Percentiles rank a stretch among this genome's conserved stretches.
Conservation (phyloP, 2,888 invertebrate genomes). For the Synergus japonicus region DNA sequence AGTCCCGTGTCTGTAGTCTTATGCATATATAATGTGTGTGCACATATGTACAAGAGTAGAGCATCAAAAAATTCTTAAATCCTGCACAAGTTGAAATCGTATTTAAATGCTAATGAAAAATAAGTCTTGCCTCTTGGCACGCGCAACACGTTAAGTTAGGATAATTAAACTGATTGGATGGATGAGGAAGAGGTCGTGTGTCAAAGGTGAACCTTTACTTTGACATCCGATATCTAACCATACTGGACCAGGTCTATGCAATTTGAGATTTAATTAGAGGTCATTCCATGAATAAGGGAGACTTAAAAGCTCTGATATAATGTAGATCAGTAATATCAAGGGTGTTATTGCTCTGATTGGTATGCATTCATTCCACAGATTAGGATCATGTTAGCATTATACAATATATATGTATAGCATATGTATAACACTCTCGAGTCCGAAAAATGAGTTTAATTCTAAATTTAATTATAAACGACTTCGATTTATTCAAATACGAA, state of each 20-base stretch:
- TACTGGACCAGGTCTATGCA: slow-evolving; percentile 54
- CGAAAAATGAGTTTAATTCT: not conserved
- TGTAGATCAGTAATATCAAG: slow-evolving; percentile 55
- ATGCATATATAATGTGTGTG: not conserved
- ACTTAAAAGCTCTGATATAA: slow-evolving; percentile 58
- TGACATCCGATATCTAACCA: slow-evolving; percentile 64
- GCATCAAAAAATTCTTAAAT: not conserved
- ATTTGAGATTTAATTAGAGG: slow-evolving; percentile 72
- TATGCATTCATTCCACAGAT: slow-evolving; percentile 58
- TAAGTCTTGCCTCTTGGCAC: not conserved
- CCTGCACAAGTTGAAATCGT: too few species aligned
- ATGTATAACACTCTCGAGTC: not conserved
- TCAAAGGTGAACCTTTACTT: slow-evolving; percentile 65
- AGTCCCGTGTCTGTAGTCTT: too few species aligned
- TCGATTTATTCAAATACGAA: not conserved
- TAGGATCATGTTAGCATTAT: slow-evolving; percentile 59
- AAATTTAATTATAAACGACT: not conserved
- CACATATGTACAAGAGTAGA: not conserved
- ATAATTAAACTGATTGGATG: slow-evolving; percentile 61
- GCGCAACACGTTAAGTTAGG: slow-evolving; percentile 53
- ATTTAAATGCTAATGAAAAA: too few species aligned
- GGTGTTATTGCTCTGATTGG: slow-evolving; percentile 61
- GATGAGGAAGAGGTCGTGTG: slow-evolving; percentile 58
- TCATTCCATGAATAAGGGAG: slow-evolving; percentile 61
- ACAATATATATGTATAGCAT: too few species aligned